Conservation (phyloP, 92 coral and sea anemone genomes). For the Plumapathes pennacea region DNA sequence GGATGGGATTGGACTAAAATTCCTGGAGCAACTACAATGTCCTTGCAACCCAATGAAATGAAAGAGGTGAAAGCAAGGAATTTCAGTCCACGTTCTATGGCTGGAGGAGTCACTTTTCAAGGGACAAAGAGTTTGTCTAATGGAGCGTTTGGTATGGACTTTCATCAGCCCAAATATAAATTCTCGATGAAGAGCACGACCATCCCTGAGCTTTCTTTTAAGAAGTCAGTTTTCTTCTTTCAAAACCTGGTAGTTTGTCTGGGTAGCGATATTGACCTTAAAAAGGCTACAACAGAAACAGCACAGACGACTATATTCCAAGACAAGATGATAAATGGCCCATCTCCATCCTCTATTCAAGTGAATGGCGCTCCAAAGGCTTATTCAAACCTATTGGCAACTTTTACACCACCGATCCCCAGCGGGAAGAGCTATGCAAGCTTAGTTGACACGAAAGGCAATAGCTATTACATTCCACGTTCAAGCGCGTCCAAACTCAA, state of each 20-base stretch:
- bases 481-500: slow-evolving; percentile 10
- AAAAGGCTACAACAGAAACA: background rate
- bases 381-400: background rate
- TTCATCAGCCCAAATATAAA: slow-evolving; percentile 33
- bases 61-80: background rate
- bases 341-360: background rate
- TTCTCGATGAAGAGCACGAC: background rate
- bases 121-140: slow-evolving; percentile 18
- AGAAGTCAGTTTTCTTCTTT: slow-evolving; percentile 74
- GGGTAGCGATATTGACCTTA: slow-evolving; percentile 52
- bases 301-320: slow-evolving; percentile 81
- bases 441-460: slow-evolving; percentile 39
- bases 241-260: slow-evolving; percentile 60
- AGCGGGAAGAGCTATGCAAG: background rate
- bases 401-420: background rate
- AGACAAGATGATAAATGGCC: slow-evolving; percentile 33
- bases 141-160: slow-evolving; percentile 57
- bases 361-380: slow-evolving; percentile 2
- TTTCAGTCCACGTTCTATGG: slow-evolving; percentile 42
- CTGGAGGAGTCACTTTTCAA: slow-evolving; percentile 44
- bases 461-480: slow-evolving; percentile 45
- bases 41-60: slow-evolving; percentile 3
- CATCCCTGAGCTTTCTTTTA: slow-evolving; percentile 50
- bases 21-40: slow-evolving; percentile 23
- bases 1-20: slow-evolving; percentile 34